Evolutionary conservation across 2,797 vertebrate genomes (phyloP).

Genomic region (Thamnophis elegans): DNA sequence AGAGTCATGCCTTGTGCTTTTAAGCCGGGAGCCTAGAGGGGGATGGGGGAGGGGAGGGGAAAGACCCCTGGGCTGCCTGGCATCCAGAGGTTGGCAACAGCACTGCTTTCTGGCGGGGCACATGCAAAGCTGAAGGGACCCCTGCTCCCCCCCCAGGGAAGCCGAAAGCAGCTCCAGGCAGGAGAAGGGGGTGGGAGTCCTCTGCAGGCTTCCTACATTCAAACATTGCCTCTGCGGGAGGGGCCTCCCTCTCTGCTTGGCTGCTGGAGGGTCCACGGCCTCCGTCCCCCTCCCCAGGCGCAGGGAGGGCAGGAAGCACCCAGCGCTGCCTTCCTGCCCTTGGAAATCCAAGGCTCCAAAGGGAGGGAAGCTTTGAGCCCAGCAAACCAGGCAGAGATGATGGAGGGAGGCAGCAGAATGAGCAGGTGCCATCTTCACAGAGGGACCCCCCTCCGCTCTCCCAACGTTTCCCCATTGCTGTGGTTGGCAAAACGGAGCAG

Average conservation of each 20-base stretch:
- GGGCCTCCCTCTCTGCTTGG: background rate
- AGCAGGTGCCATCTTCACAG: background rate
- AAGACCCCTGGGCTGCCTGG: slow-evolving; percentile 55
- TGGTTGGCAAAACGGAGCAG: background rate
- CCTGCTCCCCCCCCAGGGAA: slow-evolving; percentile 18
- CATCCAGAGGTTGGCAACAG: slow-evolving; percentile 63
- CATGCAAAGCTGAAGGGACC: slow-evolving; percentile 68
- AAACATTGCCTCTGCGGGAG: slow-evolving; percentile 66
- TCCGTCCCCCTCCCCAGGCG: background rate
- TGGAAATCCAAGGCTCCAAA: background rate
- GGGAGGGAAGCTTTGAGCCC: background rate
- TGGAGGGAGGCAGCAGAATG: background rate
- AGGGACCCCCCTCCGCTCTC: background rate
- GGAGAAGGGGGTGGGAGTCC: background rate
- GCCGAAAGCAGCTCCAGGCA: slow-evolving; percentile 53
- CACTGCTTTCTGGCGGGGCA: slow-evolving; percentile 58
- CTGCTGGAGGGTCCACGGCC: background rate
- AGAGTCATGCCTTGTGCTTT: slow-evolving; percentile 78
- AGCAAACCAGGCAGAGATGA: background rate
- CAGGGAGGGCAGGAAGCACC: background rate
- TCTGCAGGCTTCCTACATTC: slow-evolving; percentile 46
- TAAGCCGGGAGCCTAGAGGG: slow-evolving; percentile 72
- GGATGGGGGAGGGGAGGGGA: slow-evolving; percentile 50
- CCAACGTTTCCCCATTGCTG: background rate
- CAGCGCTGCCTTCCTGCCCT: background rate